Conservation (phyloP, 2,797 vertebrate species). For the Halcyon smyrnensis region DNA sequence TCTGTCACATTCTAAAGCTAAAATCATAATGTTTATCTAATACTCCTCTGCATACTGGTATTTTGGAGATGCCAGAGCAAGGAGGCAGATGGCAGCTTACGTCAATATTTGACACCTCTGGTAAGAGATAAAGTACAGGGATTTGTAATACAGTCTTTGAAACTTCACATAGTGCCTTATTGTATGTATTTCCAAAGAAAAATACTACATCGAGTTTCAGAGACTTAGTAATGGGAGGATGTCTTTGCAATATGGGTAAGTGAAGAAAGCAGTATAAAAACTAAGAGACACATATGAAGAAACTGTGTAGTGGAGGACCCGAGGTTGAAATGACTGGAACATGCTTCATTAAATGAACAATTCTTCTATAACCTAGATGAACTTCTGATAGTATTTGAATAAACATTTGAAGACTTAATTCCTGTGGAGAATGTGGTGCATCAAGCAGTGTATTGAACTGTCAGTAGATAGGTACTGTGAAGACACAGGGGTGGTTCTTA, state of each 20-base stretch:
- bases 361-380: not conserved
- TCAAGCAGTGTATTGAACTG: not conserved
- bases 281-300: not conserved
- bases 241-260: not conserved
- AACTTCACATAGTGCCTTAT: not conserved
- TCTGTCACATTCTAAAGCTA: not conserved
- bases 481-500: not conserved
- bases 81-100: not conserved
- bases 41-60: not conserved
- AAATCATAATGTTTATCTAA: not conserved
- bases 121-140: not conserved
- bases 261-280: not conserved
- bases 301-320: accelerated
- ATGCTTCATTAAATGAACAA: not conserved
- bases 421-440: not conserved
- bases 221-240: not conserved
- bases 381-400: not conserved
- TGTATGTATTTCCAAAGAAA: not conserved
- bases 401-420: not conserved
- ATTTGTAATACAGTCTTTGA: not conserved
- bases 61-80: not conserved
- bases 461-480: not conserved
- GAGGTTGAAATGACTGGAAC: not conserved
- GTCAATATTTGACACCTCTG: not conserved
- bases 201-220: not conserved